These are phyloP conservation scores for Aleiodes sp. DNA, from an alignment of 1,140 invertebrate genomes.

Conservation along the genomic window DNA sequence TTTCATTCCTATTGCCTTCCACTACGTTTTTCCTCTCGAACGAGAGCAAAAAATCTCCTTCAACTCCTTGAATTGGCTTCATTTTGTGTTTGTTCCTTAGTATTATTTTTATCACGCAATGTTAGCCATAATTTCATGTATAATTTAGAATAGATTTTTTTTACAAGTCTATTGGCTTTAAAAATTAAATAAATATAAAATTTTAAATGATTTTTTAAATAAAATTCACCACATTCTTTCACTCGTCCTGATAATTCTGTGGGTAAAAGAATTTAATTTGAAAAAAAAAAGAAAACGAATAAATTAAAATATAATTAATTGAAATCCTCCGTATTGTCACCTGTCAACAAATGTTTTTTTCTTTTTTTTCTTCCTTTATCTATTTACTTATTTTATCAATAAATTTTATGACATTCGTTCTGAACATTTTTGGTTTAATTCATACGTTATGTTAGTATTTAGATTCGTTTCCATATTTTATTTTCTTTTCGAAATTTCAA, in stretches of 20 bases:
- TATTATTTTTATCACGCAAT: not conserved
- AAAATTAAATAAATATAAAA: not conserved
- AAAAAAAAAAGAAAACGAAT: not conserved
- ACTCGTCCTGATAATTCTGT: too few species aligned
- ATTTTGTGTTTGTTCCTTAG: not conserved
- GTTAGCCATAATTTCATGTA: not conserved
- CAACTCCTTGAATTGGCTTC: too few species aligned
- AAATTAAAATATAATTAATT: constrained; percentile 11
- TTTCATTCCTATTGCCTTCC: not conserved
- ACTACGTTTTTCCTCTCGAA: not conserved
- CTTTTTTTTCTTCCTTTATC: too few species aligned
- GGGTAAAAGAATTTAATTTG: not conserved
- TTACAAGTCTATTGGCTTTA: not conserved
- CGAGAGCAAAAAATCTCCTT: too few species aligned
- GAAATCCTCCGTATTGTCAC: constrained; percentile 46
- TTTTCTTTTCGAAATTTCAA: constrained; percentile 36
- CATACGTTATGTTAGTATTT: constrained; percentile 29
- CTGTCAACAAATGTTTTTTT: constrained; percentile 38
- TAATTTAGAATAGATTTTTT: not conserved
- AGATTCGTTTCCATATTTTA: constrained; percentile 43
- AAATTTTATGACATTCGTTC: constrained; percentile 25
- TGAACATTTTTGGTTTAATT: constrained; percentile 35
- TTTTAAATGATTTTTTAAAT: too few species aligned
- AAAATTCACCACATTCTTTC: too few species aligned
- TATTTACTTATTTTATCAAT: constrained; percentile 23